Evolutionary conservation across 2,113 vertebrate genomes (phyloP).

Genomic region (Neogobius melanostomus): DNA sequence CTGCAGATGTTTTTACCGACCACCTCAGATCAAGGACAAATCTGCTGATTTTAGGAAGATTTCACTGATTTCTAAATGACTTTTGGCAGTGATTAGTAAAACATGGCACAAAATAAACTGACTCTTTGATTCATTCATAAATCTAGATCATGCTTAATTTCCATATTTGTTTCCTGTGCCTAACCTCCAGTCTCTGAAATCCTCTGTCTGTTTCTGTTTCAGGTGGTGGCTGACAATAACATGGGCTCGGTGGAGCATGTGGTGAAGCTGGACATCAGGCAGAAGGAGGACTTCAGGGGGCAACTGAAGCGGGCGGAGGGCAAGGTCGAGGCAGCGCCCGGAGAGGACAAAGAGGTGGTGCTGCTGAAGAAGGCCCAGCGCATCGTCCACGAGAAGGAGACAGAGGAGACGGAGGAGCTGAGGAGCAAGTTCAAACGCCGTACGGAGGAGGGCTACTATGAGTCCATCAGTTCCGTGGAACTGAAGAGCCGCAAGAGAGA

Average conservation of each 20-base stretch:
- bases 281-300: conserved; percentile 93
- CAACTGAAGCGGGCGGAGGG: conserved; percentile 88
- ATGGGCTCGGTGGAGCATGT: conserved; percentile 86
- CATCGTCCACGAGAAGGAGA: conserved; percentile 86
- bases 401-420: conserved; percentile 93
- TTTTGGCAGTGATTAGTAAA: too few species aligned
- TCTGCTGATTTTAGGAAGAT: too few species aligned
- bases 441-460: conserved; percentile 96
- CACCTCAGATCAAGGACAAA: too few species aligned
- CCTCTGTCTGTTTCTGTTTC: background rate
- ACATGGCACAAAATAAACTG: too few species aligned
- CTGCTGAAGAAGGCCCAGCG: conserved; percentile 90
- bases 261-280: conserved; percentile 91
- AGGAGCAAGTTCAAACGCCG: conserved; percentile 97
- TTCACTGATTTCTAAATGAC: too few species aligned
- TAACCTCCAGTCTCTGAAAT: background rate
- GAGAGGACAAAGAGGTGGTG: conserved; percentile 88
- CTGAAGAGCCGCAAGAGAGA: conserved; percentile 95
- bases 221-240: conserved; percentile 89
- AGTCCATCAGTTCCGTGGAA: conserved; percentile 96
- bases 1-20: too few species aligned
- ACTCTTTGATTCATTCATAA: too few species aligned
- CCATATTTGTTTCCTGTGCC: too few species aligned
- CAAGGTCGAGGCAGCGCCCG: conserved; percentile 69
- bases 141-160: too few species aligned